These are phyloP conservation scores for Ameiurus melas DNA, from an alignment of 2,113 vertebrate species.

Conservation along the genomic window DNA sequence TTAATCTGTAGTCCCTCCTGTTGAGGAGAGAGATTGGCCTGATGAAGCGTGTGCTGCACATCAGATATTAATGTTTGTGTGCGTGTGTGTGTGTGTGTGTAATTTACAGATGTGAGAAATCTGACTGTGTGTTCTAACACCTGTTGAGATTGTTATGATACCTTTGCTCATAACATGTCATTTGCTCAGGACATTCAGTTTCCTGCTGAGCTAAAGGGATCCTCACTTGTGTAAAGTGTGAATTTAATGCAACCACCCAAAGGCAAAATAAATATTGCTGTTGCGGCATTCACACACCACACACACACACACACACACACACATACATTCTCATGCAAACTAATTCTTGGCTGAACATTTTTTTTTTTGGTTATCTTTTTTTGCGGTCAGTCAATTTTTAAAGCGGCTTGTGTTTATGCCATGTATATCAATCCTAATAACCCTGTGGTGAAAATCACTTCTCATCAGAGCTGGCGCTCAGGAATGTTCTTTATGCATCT, in stretches of 20 bases:
- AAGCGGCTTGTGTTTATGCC: conserved; percentile 4
- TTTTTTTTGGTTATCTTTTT: not conserved
- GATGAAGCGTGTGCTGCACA: not conserved
- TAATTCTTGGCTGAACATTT: not conserved
- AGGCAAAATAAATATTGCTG: conserved; percentile 7
- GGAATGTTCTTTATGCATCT: conserved; percentile 48
- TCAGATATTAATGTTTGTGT: not conserved
- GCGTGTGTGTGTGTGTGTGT: not conserved
- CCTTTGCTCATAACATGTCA: conserved; percentile 20
- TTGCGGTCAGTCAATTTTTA: not conserved
- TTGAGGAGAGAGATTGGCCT: not conserved
- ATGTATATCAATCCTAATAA: conserved; percentile 31
- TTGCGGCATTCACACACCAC: not conserved
- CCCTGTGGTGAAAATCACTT: not conserved
- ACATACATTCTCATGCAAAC: not conserved
- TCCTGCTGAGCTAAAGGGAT: conserved; percentile 37
- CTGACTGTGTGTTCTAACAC: conserved; percentile 11
- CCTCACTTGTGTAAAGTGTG: conserved; percentile 17
- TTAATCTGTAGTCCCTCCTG: not conserved
- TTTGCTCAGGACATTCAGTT: conserved; percentile 1
- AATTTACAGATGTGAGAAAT: not conserved
- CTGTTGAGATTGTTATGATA: conserved; percentile 25
- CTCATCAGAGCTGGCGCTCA: conserved; percentile 22
- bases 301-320: not conserved
- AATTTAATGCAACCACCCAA: conserved; percentile 34